Conservation (phyloP, 2,888 invertebrate species). For the Pseudeuparius sepicola region DNA sequence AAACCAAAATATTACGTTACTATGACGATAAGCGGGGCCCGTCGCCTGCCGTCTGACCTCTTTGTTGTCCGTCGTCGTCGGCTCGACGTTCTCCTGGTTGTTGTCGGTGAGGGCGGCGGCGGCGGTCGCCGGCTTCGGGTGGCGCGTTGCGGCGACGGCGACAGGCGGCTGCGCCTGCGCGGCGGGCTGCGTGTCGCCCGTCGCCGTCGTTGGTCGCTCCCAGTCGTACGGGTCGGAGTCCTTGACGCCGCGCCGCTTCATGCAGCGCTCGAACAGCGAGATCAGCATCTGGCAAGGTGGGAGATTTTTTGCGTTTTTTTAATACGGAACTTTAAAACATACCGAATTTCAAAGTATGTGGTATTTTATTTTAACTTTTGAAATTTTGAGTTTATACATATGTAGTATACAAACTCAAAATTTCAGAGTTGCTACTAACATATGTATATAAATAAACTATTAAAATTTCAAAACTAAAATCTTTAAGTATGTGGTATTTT, state of each 20-base stretch:
- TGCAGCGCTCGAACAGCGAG: conserved; percentile 80
- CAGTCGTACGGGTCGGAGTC: conserved; percentile 91
- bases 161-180: conserved; percentile 30
- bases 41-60: conserved; percentile 39
- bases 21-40: too few species aligned
- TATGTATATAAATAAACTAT: too few species aligned
- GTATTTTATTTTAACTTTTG: too few species aligned
- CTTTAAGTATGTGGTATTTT: too few species aligned
- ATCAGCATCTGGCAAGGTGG: conserved; percentile 57
- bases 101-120: conserved; percentile 44
- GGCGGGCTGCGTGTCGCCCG: conserved; percentile 31
- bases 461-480: too few species aligned
- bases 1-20: too few species aligned
- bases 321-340: too few species aligned
- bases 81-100: conserved; percentile 61
- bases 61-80: conserved; percentile 51
- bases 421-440: too few species aligned
- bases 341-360: too few species aligned
- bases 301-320: too few species aligned
- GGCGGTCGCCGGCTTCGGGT: conserved; percentile 37
- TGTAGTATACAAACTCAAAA: too few species aligned
- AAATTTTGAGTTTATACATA: too few species aligned
- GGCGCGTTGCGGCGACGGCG: conserved; percentile 29
- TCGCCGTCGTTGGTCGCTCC: conserved; percentile 56
- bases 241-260: conserved; percentile 84